Evolutionary conservation across 2,888 invertebrate species (phyloP).

Genomic region (Pseudeuparius sepicola): DNA sequence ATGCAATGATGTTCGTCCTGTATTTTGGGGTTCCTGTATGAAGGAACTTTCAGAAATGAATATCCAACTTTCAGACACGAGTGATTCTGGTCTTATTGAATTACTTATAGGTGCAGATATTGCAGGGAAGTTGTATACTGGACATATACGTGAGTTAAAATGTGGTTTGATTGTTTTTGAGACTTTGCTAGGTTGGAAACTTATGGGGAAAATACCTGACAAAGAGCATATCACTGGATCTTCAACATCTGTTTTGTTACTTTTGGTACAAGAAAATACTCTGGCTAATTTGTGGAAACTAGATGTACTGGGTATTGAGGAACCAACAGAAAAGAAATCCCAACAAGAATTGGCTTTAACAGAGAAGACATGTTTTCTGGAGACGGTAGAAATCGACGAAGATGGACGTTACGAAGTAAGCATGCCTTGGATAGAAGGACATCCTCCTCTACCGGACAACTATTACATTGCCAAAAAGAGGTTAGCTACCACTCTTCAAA

Average conservation of each 20-base stretch:
- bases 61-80: constrained; percentile 10
- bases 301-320: constrained; percentile 29
- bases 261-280: constrained; percentile 15
- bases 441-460: constrained; percentile 27
- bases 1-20: constrained; percentile 6
- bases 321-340: constrained; percentile 25
- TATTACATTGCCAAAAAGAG: constrained; percentile 24
- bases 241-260: constrained; percentile 3
- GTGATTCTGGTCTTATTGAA: constrained; percentile 12
- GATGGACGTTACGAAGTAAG: constrained; percentile 29
- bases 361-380: constrained; percentile 25
- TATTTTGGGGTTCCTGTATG: constrained; percentile 9
- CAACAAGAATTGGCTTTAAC: constrained; percentile 20
- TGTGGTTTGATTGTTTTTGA: constrained; percentile 26
- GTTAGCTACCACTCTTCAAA: constrained; percentile 22
- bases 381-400: constrained; percentile 25
- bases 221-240: background rate
- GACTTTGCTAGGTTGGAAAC: constrained; percentile 26
- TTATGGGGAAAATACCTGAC: constrained; percentile 20
- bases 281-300: constrained; percentile 29
- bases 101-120: constrained; percentile 15
- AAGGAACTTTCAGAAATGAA: constrained; percentile 5
- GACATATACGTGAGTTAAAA: background rate
- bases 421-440: constrained; percentile 31
- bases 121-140: constrained; percentile 13